A percentile compares a stretch with the other conserved stretches of the same genome.
These are phyloP conservation scores for Glaucomys volans DNA, from an alignment of 2,113 vertebrate species.

Conservation along the genomic window DNA sequence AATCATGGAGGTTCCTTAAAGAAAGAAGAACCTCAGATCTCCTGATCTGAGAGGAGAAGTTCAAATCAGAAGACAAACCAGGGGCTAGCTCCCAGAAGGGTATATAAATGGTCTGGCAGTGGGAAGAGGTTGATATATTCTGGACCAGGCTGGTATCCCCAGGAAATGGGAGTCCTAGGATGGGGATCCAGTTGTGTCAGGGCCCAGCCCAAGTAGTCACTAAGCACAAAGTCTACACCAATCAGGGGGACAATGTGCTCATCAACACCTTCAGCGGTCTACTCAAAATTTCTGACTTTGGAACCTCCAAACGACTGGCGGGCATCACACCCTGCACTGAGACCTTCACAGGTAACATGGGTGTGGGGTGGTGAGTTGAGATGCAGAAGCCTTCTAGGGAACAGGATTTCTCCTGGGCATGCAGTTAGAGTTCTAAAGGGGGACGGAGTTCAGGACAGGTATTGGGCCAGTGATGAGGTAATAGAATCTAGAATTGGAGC, in stretches of 20 bases:
- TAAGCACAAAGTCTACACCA: neutral
- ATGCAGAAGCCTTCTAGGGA: neutral
- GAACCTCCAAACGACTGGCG: slow-evolving; percentile 95
- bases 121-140: neutral
- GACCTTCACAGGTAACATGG: slow-evolving; percentile 91
- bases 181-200: neutral
- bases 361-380: neutral
- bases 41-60: neutral
- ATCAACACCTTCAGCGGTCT: slow-evolving; percentile 97
- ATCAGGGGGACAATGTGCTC: slow-evolving; percentile 95
- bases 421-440: neutral
- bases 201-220: neutral
- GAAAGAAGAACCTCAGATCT: neutral
- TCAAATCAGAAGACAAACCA: neutral
- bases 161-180: neutral
- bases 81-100: neutral
- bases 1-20: neutral
- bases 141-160: neutral
- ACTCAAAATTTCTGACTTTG: slow-evolving; percentile 97
- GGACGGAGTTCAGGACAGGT: neutral
- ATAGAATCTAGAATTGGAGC: neutral
- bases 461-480: neutral
- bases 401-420: neutral
- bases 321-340: slow-evolving; percentile 95
- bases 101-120: neutral